Base-by-base conservation (phyloP, 2,113 vertebrate genomes). In the Hippocampus zosterae region DNA sequence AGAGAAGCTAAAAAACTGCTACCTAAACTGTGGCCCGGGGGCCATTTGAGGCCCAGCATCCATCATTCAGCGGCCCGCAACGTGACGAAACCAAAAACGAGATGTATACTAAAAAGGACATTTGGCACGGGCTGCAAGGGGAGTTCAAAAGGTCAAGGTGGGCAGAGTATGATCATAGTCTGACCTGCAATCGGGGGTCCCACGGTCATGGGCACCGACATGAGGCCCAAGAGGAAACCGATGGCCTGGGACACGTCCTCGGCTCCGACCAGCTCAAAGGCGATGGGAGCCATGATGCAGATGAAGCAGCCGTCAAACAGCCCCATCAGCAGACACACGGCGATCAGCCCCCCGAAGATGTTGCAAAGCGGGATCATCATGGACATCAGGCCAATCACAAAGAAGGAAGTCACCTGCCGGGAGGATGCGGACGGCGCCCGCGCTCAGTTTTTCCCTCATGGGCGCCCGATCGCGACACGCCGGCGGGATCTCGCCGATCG, bases 271-370 rank as follows among this genome's bases (percentile, higher is more conserved):
- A 99, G 90, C 83, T 98, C 95, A 11, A 98, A 99, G 81, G 97
- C 97, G 63, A 98, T 97, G 11, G 97, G 97, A 18, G 96, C 97
- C 97, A 99, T 99, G 77, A 98, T 98, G 75, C 94, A 95, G 89
- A 98, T 98, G 88, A 99, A 98, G 88, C 97, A 98, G 68, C 97
- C 97, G 1, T 99, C 97, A 65, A 98, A 98, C 65, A 98, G 85
- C 5, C 97, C 97, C 97, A 99, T 98, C 69, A 99, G 86, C 74
- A 99, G 93, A 75, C 96, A 98, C 57, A 98, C 96, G 0, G 93
- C 95, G 0, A 99, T 93, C 44, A 99, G 94, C 5, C 91, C 93
- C 0, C 93, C 94, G 1, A 99, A 98, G 75, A 90, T 52, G 0
- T 87, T 12, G 78, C 96, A 99, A 75, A 98, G 73, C 0, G 97